Base-by-base conservation (phyloP, 2,797 vertebrate species). In the Mionectes olivaceus region DNA sequence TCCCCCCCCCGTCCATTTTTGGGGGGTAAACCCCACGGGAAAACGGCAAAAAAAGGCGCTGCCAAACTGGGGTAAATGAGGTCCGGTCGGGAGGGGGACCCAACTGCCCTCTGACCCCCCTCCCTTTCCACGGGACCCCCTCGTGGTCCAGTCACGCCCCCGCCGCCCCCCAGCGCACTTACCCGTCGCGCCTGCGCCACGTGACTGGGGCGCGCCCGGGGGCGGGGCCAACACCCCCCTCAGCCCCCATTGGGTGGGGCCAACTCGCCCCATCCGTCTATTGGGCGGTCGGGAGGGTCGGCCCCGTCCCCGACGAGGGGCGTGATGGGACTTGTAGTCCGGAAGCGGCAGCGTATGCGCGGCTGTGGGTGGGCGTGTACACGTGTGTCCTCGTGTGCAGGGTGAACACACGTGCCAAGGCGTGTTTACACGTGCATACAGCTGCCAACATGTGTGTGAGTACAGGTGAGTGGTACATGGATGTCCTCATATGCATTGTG, bases 221-320 rank as follows among this genome's bases (percentile, higher is more conserved):
- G 55, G 63, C 49, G 16, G 56, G 4, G 4, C 27, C 3, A 6
- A 0, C 30, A 5, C 91, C 64, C 77, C 27, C 24, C 30, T 6
- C 11, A 1, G 27, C 32, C 2, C 16, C n/a, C 46, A 82, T 33
- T 79, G 91, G 35, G 10, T 6, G 12, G 1, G 0, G 1, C 10
- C 2, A 19, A 35, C 63, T 84, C 61, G 76, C 81, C 81, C 57
- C 57, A 43, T 47, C 1, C 10, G 19, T 9, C 16, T 32, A 85
- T 96, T 96, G 96, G 96, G 2, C 19, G 0, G 2, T 2, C 2
- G 3, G 1, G 4, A 13, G 1, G 50, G 2, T 18, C 12, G 11
- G 17, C 15, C 8, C 71, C 27, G 27, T 37, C 83, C 25, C 39
- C 19, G 24, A 15, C 32, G 28, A 16, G 15, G 46, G 39, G 63